These are phyloP conservation scores for Clusia tigrina DNA, from an alignment of 2,888 invertebrate genomes.

Conservation along the genomic window DNA sequence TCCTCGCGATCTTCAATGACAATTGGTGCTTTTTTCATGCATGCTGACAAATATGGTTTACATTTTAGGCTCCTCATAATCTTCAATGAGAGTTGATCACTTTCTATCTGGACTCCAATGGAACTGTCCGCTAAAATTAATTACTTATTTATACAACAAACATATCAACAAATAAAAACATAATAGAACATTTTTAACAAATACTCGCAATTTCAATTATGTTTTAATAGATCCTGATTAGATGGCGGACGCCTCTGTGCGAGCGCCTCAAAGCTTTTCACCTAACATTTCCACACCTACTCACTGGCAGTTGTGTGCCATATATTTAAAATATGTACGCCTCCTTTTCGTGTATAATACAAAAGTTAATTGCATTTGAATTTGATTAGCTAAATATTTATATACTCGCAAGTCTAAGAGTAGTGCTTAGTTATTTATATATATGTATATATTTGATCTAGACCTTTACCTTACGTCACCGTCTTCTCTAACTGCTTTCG, in stretches of 20 bases:
- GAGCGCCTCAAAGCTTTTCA: slow-evolving; percentile 9
- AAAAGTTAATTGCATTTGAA: slow-evolving; percentile 37
- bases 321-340: neutral
- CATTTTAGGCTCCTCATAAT: no score
- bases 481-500: neutral
- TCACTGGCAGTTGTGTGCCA: neutral
- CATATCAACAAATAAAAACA: no score
- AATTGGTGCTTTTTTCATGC: no score
- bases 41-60: no score
- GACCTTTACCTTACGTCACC: slow-evolving; percentile 18
- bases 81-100: no score
- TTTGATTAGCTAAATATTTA: slow-evolving; percentile 33
- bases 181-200: neutral
- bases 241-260: neutral
- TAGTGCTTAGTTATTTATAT: no score
- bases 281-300: neutral
- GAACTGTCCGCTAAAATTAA: no score
- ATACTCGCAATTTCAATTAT: neutral
- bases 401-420: no score
- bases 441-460: slow-evolving; percentile 22
- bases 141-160: no score
- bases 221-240: neutral
- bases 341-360: slow-evolving; percentile 8
- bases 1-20: no score
- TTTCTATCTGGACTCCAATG: no score